Conservation (phyloP, 1,140 invertebrate genomes). For the Thalassaphorura encarpata region DNA sequence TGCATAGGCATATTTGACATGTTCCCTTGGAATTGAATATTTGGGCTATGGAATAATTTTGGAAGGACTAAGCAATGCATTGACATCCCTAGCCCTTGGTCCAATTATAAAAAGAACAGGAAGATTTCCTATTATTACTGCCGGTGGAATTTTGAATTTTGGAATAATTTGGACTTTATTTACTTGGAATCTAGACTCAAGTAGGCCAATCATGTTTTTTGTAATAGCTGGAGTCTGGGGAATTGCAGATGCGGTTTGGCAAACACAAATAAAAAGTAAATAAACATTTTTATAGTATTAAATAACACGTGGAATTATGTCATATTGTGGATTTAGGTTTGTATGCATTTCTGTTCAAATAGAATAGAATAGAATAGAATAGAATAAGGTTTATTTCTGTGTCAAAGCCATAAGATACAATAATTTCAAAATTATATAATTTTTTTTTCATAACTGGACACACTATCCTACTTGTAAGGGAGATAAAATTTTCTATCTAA, state of each 20-base stretch:
- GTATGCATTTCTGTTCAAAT: constrained; percentile 45
- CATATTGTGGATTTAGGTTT: no score
- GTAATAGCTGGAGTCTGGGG: constrained; percentile 67
- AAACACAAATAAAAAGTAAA: constrained; percentile 88
- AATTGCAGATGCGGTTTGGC: constrained; percentile 93
- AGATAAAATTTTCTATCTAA: no score
- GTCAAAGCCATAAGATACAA: no score
- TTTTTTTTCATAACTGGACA: no score
- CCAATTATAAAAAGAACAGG: constrained; percentile 86
- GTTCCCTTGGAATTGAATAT: constrained; percentile 75
- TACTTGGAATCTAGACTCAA: constrained; percentile 75
- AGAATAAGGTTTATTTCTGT: no score
- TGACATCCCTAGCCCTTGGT: constrained; percentile 78
- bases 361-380: no score
- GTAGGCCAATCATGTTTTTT: constrained; percentile 71
- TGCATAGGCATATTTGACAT: constrained; percentile 49
- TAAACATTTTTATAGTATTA: no score
- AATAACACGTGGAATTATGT: no score
- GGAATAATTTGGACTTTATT: constrained; percentile 46
- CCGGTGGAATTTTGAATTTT: constrained; percentile 64
- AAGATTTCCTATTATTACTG: constrained; percentile 68
- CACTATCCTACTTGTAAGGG: no score
- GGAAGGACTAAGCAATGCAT: constrained; percentile 74
- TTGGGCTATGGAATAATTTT: constrained; percentile 94
- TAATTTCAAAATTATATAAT: no score